These are phyloP conservation scores for Orientallactaga sibirica DNA, from an alignment of 2,797 vertebrate genomes.

Conservation along the genomic window DNA sequence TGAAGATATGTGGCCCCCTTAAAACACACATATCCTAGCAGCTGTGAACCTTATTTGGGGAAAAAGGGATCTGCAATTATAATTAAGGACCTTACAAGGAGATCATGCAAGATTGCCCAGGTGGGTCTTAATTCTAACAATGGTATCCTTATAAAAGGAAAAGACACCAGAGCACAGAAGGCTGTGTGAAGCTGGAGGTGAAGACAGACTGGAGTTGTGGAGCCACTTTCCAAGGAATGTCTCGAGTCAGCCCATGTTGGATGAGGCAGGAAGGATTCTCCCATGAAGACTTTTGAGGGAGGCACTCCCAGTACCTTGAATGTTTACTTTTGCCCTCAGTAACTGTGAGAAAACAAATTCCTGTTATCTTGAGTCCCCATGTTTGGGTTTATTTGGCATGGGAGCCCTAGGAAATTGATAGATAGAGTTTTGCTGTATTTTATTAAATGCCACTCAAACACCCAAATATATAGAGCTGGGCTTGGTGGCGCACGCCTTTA, in stretches of 20 bases:
- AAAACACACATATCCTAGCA: neutral
- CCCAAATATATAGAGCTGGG: too few species aligned
- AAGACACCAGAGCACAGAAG: neutral
- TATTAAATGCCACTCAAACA: conserved; percentile 31
- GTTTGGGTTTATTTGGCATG: neutral
- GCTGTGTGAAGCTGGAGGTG: neutral
- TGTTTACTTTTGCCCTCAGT: neutral
- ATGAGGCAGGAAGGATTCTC: neutral
- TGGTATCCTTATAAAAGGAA: neutral
- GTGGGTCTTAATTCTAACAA: neutral
- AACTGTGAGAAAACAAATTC: neutral
- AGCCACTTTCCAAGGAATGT: neutral
- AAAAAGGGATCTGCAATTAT: neutral
- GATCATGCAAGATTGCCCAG: neutral
- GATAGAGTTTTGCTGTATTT: neutral
- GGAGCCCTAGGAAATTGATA: neutral
- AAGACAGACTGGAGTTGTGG: neutral
- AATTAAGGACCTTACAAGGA: conserved; percentile 31
- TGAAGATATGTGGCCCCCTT: neutral
- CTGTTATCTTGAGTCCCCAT: neutral
- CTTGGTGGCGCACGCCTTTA: too few species aligned
- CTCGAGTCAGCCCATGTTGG: neutral
- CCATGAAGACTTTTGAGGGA: neutral
- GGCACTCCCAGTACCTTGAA: neutral
- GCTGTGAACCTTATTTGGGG: neutral